Percentiles rank a stretch among this genome's conserved stretches.
Conservation (phyloP, 2,113 vertebrate species). For the Sardina pilchardus region DNA sequence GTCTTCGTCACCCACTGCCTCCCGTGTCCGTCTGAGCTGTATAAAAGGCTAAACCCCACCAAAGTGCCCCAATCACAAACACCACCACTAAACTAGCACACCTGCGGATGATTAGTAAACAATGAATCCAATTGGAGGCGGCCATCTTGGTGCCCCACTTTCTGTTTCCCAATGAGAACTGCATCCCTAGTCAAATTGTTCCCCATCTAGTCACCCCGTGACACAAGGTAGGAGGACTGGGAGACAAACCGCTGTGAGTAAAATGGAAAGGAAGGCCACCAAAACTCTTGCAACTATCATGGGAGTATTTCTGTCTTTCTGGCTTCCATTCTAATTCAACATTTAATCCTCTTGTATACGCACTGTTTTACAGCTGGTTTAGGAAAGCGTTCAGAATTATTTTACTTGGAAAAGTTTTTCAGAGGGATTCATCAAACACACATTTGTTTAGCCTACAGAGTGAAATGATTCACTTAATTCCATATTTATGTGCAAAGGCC, state of each 20-base stretch:
- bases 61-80: no score
- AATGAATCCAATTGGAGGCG: no score
- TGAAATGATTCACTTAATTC: not conserved
- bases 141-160: no score
- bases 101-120: no score
- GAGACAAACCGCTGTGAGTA: slow-evolving; percentile 32
- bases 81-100: no score
- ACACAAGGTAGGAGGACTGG: slow-evolving; percentile 49
- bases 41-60: no score
- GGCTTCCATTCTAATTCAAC: slow-evolving; percentile 82
- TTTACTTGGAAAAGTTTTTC: slow-evolving; percentile 74
- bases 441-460: not conserved
- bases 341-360: slow-evolving; percentile 80
- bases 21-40: no score
- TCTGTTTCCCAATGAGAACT: no score
- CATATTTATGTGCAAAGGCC: no score
- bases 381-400: slow-evolving; percentile 78
- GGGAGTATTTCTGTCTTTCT: slow-evolving; percentile 78
- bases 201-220: no score
- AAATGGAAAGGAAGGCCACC: slow-evolving; percentile 74
- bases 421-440: slow-evolving; percentile 60
- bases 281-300: slow-evolving; percentile 78
- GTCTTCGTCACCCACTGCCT: no score
- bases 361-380: slow-evolving; percentile 83
- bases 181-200: no score